Evolutionary conservation across 2,113 vertebrate genomes (phyloP).

Genomic region (Cryptomyrus ogoouensis): DNA sequence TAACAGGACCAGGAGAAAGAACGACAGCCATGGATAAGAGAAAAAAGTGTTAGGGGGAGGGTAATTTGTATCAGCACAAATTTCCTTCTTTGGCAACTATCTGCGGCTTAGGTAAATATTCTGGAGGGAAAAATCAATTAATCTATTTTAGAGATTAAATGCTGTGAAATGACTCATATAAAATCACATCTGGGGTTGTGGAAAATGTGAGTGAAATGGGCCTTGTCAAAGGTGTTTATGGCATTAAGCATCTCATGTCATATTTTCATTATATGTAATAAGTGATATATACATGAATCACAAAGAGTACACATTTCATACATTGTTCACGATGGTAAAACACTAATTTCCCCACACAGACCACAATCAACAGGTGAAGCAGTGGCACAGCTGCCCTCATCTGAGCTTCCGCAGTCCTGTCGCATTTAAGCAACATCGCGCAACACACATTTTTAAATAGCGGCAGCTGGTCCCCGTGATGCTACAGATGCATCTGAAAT

Average conservation of each 20-base stretch:
- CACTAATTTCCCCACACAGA: neutral
- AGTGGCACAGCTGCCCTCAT: neutral
- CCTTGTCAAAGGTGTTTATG: neutral
- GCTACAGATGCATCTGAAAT: neutral
- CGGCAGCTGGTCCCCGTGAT: neutral
- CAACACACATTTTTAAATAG: neutral
- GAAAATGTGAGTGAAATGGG: neutral
- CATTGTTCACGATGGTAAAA: neutral
- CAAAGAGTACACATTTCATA: neutral
- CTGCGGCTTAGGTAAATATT: neutral
- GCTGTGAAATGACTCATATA: neutral
- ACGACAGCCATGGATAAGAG: neutral
- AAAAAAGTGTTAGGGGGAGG: neutral
- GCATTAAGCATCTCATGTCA: neutral
- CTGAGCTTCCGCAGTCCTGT: neutral
- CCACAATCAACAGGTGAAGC: neutral
- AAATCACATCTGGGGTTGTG: neutral
- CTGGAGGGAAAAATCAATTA: neutral
- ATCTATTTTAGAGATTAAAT: neutral
- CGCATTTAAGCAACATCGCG: neutral
- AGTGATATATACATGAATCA: neutral
- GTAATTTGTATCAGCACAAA: neutral
- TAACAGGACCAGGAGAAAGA: neutral
- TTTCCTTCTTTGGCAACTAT: neutral
- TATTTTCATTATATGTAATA: neutral